Evolutionary conservation across 2,797 vertebrate genomes (phyloP).

Genomic region (Anas bernieri): DNA sequence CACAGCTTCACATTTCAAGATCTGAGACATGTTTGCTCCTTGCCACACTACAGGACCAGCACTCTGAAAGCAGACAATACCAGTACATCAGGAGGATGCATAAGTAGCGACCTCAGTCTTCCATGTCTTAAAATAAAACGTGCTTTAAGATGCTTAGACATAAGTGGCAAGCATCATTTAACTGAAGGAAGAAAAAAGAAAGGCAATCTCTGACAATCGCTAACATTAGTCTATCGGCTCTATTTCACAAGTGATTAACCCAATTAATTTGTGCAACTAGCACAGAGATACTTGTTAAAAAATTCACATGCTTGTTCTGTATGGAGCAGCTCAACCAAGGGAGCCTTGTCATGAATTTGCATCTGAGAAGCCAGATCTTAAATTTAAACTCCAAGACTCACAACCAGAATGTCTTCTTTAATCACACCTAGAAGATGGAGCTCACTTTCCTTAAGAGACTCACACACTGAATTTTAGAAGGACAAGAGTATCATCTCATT

Average conservation of each 20-base stretch:
- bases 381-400: slow-evolving; percentile 8
- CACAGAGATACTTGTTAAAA: background rate
- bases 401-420: slow-evolving; percentile 19
- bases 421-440: slow-evolving; percentile 17
- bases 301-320: background rate
- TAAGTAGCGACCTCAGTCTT: background rate
- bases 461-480: slow-evolving; percentile 9
- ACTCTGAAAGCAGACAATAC: background rate
- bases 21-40: background rate
- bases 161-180: background rate
- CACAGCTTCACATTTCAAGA: background rate
- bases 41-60: background rate
- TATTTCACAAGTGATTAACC: background rate
- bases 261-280: background rate
- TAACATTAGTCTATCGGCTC: background rate
- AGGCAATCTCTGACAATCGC: background rate
- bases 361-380: background rate
- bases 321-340: background rate
- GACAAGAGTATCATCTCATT: slow-evolving; percentile 19
- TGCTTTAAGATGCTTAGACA: background rate
- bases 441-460: slow-evolving; percentile 14
- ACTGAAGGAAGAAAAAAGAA: background rate
- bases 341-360: background rate
- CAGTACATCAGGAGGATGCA: background rate
- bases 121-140: background rate